Conservation (phyloP, 2,113 vertebrate species). For the Globicephala melas region DNA sequence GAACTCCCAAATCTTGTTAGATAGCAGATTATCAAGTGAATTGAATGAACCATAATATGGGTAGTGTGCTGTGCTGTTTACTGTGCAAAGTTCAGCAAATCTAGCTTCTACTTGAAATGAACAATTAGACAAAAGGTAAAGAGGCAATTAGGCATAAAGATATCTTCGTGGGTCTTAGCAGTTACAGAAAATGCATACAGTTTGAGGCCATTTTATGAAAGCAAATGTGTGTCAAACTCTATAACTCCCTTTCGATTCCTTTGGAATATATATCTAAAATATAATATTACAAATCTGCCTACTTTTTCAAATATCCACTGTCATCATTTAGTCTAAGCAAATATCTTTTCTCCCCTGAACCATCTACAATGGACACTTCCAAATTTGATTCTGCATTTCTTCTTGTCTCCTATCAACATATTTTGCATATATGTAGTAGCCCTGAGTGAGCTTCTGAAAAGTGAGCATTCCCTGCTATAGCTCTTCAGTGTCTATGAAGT, state of each 20-base stretch:
- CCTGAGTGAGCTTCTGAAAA: not conserved
- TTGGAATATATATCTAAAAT: not conserved
- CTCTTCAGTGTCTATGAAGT: not conserved
- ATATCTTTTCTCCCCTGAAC: not conserved
- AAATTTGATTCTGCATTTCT: not conserved
- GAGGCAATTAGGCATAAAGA: not conserved
- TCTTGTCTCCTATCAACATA: not conserved
- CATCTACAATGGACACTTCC: not conserved
- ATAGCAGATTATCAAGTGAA: not conserved
- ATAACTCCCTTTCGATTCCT: not conserved
- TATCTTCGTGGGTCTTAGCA: not conserved
- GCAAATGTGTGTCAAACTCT: not conserved
- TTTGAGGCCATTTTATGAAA: not conserved
- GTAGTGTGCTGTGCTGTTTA: not conserved
- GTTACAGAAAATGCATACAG: not conserved
- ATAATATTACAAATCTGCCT: not conserved
- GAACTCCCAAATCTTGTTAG: not conserved
- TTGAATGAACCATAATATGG: not conserved
- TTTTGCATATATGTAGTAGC: not conserved
- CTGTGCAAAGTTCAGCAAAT: not conserved
- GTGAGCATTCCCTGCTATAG: not conserved
- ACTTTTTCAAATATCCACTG: not conserved
- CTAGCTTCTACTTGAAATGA: not conserved
- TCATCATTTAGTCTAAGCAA: not conserved
- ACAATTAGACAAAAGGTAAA: not conserved